phyloP scores from a whole-genome alignment of 2,113 vertebrate genomes.

The Rhinolophus ferrumequinum region DNA sequence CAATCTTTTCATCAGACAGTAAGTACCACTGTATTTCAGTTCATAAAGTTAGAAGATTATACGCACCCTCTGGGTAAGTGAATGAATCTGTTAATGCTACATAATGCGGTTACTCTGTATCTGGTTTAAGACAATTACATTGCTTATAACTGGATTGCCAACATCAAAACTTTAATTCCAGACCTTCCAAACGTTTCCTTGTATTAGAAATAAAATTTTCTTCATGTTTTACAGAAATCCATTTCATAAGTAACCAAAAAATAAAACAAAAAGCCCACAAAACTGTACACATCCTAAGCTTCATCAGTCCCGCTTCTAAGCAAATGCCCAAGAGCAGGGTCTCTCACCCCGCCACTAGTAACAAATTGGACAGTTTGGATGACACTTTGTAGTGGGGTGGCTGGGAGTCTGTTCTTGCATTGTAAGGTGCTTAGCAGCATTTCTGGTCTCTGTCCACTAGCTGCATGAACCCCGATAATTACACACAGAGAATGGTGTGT shows the following conservation, averaged over 20 bases:
- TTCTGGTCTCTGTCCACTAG: background rate
- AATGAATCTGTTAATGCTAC: background rate
- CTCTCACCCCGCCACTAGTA: background rate
- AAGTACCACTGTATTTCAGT: background rate
- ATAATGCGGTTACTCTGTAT: background rate
- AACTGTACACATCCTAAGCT: background rate
- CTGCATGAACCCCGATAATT: background rate
- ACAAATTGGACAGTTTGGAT: background rate
- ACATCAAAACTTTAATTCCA: background rate
- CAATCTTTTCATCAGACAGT: background rate
- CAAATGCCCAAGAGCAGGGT: background rate
- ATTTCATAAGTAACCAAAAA: background rate
- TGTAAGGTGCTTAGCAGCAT: background rate
- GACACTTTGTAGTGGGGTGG: background rate
- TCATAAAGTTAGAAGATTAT: background rate
- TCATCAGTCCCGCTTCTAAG: background rate
- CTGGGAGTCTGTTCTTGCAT: background rate
- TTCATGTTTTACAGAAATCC: slow-evolving; percentile 12
- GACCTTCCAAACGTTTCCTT: background rate
- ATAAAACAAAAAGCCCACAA: background rate
- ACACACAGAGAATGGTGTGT: background rate
- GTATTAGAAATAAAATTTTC: background rate
- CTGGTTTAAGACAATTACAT: background rate
- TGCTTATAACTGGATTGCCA: background rate
- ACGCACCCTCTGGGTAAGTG: background rate